phyloP scores from a whole-genome alignment of 1,140 invertebrate genomes.

The Maconellicoccus hirsutus region DNA sequence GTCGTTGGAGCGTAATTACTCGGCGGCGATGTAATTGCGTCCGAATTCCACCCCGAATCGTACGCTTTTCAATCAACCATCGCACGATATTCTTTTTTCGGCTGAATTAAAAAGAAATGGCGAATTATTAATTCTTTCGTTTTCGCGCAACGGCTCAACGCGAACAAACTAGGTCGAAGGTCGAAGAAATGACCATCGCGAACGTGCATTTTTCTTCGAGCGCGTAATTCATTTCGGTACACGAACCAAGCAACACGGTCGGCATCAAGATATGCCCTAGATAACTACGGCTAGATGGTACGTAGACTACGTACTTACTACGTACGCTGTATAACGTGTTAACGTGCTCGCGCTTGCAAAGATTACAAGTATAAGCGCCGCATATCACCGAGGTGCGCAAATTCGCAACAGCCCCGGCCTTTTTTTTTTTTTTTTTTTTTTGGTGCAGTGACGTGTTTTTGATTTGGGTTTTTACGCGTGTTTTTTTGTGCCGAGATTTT shows the following conservation, averaged over 20 bases:
- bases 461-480: no score
- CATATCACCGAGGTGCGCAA: no score
- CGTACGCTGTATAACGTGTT: no score
- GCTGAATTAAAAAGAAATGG: not conserved
- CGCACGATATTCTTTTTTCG: not conserved
- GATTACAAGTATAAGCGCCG: no score
- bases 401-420: no score
- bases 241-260: not conserved
- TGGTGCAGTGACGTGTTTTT: no score
- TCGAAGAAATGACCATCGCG: not conserved
- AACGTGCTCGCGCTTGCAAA: no score
- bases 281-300: no score
- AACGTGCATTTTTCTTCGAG: not conserved
- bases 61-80: not conserved
- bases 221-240: not conserved
- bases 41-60: not conserved
- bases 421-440: no score
- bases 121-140: not conserved
- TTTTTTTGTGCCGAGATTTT: no score
- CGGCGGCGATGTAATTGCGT: not conserved
- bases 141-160: not conserved
- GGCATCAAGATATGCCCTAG: not conserved
- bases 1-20: conserved; percentile 2
- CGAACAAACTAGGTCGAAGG: not conserved
- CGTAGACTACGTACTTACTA: no score